A percentile compares a stretch with the other conserved stretches of the same genome.
Evolutionary conservation across 2,888 invertebrate species (phyloP).

Genomic region (Volucella zonaria): DNA sequence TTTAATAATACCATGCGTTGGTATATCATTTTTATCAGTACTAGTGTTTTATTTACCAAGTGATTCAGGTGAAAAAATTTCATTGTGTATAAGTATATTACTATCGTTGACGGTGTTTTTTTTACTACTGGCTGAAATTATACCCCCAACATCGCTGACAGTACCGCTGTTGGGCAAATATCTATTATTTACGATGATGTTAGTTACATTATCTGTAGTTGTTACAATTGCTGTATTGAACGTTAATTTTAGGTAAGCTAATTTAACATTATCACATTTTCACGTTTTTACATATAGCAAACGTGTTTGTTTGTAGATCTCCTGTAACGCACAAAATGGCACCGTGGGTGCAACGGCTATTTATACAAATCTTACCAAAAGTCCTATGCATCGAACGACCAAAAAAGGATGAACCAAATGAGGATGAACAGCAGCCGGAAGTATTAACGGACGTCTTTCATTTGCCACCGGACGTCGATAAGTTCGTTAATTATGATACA

Average conservation of each 20-base stretch:
- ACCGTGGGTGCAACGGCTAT: conserved; percentile 94
- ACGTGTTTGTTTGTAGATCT: conserved; percentile 87
- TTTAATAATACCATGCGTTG: conserved; percentile 97
- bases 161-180: conserved; percentile 96
- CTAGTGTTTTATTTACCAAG: conserved; percentile 98
- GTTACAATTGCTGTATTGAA: conserved; percentile 97
- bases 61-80: conserved; percentile 98
- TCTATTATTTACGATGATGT: conserved; percentile 96
- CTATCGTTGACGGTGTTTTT: conserved; percentile 97
- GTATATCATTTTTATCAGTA: conserved; percentile 97
- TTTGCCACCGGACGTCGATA: conserved; percentile 87
- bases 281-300: too few species aligned
- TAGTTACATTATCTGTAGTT: conserved; percentile 95
- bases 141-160: conserved; percentile 96
- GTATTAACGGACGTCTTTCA: conserved; percentile 92
- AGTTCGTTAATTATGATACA: conserved; percentile 85
- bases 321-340: conserved; percentile 96
- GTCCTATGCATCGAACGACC: conserved; percentile 95
- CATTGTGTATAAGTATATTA: conserved; percentile 96
- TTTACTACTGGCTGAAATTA: conserved; percentile 95
- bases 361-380: conserved; percentile 93
- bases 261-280: too few species aligned
- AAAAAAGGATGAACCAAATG: conserved; percentile 87
- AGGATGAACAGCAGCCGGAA: conserved; percentile 85
- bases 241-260: conserved; percentile 92